Conservation (phyloP, 2,797 vertebrate genomes). For the Mallotus villosus region DNA sequence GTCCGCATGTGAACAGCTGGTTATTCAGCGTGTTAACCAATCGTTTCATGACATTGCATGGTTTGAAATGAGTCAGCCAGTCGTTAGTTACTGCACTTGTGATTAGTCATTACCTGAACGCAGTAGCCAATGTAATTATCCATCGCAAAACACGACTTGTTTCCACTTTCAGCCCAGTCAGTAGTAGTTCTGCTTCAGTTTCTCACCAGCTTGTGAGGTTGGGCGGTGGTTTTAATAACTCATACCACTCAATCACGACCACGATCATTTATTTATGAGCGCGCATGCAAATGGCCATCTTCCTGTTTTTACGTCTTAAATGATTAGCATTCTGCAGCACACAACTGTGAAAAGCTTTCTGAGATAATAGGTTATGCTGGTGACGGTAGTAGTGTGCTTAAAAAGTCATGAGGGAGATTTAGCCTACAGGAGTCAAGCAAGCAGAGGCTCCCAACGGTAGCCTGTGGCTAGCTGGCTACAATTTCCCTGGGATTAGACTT, state of each 20-base stretch:
- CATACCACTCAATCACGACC: constrained; percentile 28
- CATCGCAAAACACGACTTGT: not conserved
- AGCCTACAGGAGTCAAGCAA: constrained; percentile 11
- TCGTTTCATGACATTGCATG: not conserved
- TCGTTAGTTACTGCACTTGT: too few relatives aligned
- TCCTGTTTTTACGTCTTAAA: constrained; percentile 3
- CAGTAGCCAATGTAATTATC: too few relatives aligned
- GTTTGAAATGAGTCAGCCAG: not conserved
- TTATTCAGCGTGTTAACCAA: too few relatives aligned
- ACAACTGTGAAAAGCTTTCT: constrained; percentile 25
- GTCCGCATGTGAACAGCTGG: too few relatives aligned
- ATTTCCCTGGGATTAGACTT: constrained; percentile 22
- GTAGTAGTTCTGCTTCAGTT: too few relatives aligned
- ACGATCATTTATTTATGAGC: constrained; percentile 50
- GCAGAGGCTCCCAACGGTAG: constrained; percentile 13
- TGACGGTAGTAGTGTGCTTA: constrained; percentile 13
- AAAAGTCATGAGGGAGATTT: constrained; percentile 31
- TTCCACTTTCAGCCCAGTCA: not conserved
- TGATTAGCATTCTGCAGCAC: constrained; percentile 37
- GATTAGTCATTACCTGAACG: too few relatives aligned
- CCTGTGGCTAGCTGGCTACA: constrained; percentile 5
- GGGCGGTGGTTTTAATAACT: constrained; percentile 17
- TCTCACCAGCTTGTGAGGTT: constrained; percentile 9
- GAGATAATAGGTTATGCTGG: constrained; percentile 20
- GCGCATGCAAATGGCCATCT: constrained; percentile 34